Evolutionary conservation across 2,888 invertebrate genomes (phyloP), one percentile per base, ranked within the genome.

Genomic region (Merodon equestris): DNA sequence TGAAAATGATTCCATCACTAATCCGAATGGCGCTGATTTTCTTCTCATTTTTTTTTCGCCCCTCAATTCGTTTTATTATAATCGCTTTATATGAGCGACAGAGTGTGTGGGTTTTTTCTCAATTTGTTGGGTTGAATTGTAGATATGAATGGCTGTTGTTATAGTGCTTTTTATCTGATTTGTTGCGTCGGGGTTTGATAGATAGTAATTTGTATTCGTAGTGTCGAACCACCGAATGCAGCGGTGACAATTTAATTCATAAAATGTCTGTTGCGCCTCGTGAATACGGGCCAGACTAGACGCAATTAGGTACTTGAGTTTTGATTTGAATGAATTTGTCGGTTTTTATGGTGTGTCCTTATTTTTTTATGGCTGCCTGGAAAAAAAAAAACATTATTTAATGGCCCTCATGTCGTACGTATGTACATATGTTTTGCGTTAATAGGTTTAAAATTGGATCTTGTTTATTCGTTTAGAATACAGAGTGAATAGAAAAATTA

Each of bases 1-100:
- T 74, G 79, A 68, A 79, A 74, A 79, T 74, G 58, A 79, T 74
- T 79, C 64, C 56, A 51, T 79, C 79, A 79, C 64, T 74, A 74
- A 74, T 79, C 79, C 64, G 50, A 79, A 79, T 79, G 79, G 79
- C 73, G 79, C 79, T 79, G 79, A 17, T 58, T 60, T 47, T 53
- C 51, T 51, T 73, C n/a, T n/a, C n/a, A n/a, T n/a, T n/a, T n/a
- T n/a, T n/a, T n/a, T n/a, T n/a, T n/a, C n/a, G n/a, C n/a, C n/a
- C n/a, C n/a, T n/a, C n/a, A n/a, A n/a, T n/a, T 47, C 42, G 50
- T 66, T 67, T 57, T n/a, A 10, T n/a, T 77, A 58, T 57, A 60
- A 67, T 67, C 56, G 60, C 51, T 60, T 45, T 63, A 63, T 13
- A 67, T 51, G 51, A 63, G 19, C 50, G 58, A 42, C 36, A 1